Evolutionary conservation across 2,888 invertebrate genomes (phyloP).

Genomic region (Andrena bicolor): DNA sequence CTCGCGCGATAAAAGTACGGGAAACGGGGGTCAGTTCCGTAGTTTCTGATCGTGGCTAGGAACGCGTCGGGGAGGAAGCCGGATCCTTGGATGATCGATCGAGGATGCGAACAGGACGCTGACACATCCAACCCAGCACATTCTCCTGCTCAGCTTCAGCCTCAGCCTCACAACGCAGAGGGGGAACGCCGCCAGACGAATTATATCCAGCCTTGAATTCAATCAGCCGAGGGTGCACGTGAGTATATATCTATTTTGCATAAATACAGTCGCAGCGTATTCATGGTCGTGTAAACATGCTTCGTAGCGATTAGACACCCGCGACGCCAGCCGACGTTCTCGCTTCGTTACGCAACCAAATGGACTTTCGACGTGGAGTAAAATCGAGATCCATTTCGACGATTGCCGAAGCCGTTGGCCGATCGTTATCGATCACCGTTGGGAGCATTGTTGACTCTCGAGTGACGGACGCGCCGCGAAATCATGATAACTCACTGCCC

Average conservation of each 20-base stretch:
- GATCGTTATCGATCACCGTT: background rate
- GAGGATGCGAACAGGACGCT: slow-evolving; percentile 22
- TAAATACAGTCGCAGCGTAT: background rate
- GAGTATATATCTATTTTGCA: slow-evolving; percentile 40
- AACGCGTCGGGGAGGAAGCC: background rate
- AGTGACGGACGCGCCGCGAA: too few species aligned
- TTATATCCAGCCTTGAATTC: background rate
- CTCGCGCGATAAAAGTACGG: background rate
- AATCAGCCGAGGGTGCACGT: slow-evolving; percentile 20
- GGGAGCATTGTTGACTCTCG: background rate
- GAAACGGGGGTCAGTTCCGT: too few species aligned
- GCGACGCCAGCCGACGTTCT: background rate
- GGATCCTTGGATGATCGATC: background rate
- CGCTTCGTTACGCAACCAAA: slow-evolving; percentile 29
- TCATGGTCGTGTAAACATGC: background rate
- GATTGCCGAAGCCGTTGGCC: background rate
- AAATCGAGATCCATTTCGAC: background rate
- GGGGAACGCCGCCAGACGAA: background rate
- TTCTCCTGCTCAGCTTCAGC: background rate
- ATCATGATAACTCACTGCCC: slow-evolving; percentile 5
- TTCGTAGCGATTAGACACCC: background rate
- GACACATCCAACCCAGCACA: background rate
- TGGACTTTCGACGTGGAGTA: slow-evolving; percentile 17
- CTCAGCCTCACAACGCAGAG: background rate
- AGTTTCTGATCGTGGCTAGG: background rate